A percentile compares a stretch with the other conserved stretches of the same genome.
Conservation (phyloP, 2,797 vertebrate genomes). For the Gadopsis bispinosus region DNA sequence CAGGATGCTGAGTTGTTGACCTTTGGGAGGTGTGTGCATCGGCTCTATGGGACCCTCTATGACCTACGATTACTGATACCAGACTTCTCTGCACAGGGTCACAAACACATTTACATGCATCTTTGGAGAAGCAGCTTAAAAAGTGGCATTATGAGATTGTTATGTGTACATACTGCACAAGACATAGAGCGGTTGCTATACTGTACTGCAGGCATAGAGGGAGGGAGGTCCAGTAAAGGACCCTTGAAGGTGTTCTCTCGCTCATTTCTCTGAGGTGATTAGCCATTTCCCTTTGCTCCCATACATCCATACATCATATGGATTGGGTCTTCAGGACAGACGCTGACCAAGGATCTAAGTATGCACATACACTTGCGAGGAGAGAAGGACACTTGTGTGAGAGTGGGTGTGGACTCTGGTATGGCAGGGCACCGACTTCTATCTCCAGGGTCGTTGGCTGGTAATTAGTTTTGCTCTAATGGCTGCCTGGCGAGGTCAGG, state of each 20-base stretch:
- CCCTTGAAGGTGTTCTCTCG: conserved; percentile 50
- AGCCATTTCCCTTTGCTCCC: conserved; percentile 66
- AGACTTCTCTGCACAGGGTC: background rate
- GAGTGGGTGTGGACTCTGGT: conserved; percentile 56
- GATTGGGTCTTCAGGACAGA: conserved; percentile 41
- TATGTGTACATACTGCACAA: background rate
- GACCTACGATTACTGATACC: background rate
- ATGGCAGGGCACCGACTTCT: conserved; percentile 64
- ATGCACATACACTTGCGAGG: conserved; percentile 38
- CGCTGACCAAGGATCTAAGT: conserved; percentile 35
- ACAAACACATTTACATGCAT: too few species aligned
- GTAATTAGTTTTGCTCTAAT: conserved; percentile 83
- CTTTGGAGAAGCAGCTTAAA: background rate
- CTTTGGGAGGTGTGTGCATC: background rate
- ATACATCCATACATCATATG: conserved; percentile 63
- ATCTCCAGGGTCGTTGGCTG: conserved; percentile 71
- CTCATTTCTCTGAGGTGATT: conserved; percentile 56
- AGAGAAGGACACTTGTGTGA: conserved; percentile 43
- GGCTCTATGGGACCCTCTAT: background rate
- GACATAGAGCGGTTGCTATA: background rate
- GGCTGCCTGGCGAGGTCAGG: conserved; percentile 74
- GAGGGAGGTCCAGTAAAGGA: conserved; percentile 38
- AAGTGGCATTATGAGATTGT: background rate
- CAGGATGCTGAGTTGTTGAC: background rate
- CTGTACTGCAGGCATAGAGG: background rate